These are phyloP conservation scores for Agraylea sexmaculata DNA, from an alignment of 1,140 invertebrate genomes.

Conservation along the genomic window DNA sequence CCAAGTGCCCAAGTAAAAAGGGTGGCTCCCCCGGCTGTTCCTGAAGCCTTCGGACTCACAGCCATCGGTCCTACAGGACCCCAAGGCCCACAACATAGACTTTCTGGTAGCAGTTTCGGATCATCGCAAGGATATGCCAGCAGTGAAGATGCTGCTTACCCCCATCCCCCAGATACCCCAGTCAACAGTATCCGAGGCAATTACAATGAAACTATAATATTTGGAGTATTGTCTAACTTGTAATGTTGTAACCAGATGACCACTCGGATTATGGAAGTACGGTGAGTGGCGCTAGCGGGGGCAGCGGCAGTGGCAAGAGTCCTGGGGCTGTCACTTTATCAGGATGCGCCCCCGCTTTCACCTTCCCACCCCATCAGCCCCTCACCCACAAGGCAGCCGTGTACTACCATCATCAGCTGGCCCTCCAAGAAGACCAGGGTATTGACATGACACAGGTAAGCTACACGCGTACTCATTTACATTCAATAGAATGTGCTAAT, in stretches of 20 bases:
- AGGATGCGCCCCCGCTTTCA: conserved; percentile 40
- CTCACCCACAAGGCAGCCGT: conserved; percentile 57
- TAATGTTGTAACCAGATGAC: conserved; percentile 43
- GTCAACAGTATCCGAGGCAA: conserved; percentile 37
- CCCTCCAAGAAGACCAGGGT: conserved; percentile 58
- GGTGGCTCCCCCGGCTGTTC: conserved; percentile 70
- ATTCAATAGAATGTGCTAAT: neutral
- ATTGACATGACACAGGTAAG: conserved; percentile 59
- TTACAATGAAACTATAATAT: too few relatives aligned
- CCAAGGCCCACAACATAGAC: conserved; percentile 44
- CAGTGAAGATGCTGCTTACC: conserved; percentile 53
- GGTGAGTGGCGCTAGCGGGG: conserved; percentile 37
- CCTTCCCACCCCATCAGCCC: conserved; percentile 44
- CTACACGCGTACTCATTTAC: neutral
- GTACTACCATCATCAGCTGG: conserved; percentile 62
- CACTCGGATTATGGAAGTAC: conserved; percentile 51
- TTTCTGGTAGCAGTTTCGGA: conserved; percentile 62
- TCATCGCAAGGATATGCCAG: conserved; percentile 61
- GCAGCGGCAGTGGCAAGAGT: conserved; percentile 41
- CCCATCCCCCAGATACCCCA: conserved; percentile 38
- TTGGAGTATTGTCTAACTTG: too few relatives aligned
- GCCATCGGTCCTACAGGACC: conserved; percentile 28
- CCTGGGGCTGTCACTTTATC: conserved; percentile 35
- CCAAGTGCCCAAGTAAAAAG: conserved; percentile 66
- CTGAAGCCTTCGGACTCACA: conserved; percentile 44